Evolutionary conservation across 1,140 invertebrate genomes (phyloP), one percentile per base, ranked within the genome.

Genomic region (Phymastichus coffea): DNA sequence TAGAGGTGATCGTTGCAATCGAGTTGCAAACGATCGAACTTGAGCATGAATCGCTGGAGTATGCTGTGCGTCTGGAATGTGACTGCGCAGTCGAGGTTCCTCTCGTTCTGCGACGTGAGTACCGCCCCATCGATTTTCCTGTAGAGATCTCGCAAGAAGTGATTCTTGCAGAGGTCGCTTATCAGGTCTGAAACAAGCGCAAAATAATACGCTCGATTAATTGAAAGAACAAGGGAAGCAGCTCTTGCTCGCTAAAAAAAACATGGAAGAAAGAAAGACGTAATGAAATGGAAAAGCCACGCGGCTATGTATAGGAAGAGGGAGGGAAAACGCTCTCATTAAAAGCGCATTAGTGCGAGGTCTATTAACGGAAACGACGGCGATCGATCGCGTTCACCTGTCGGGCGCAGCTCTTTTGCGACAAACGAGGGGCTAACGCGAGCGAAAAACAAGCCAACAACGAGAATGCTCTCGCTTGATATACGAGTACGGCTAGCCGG

Each of bases 31-130:
- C 83, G 78, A 65, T 90, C 88, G 78, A 96, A 96, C 64, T 93
- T 86, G 60, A 96, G 84, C 91, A 95, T 95, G 77, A 96, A 96
- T 64, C 90, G 83, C 79, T 96, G 93, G 62, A 95, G 83, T 62
- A 96, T 92, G 68, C 92, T 93, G 79, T 95, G 92, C 59, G 93
- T 95, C 78, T 94, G 93, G 75, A 95, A 96, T 37, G 92, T 95
- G 71, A 95, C 89, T 60, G 90, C 86, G 81, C 93, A 95, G 80
- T 95, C 88, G 61, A 95, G 81, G 74, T 95, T 92, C 53, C 90
- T 81, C 78, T 95, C 94, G 74, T 93, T 93, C 71, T 91, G 86
- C 3, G 92, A 94, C 74, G 85, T 88, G 19, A 96, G 82, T 30
- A 95, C 90, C 0, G 93, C 94, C 10, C 93, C 93, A 67, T 95